phyloP scores from a whole-genome alignment of 2,113 vertebrate genomes.

The Amia ocellicauda region DNA sequence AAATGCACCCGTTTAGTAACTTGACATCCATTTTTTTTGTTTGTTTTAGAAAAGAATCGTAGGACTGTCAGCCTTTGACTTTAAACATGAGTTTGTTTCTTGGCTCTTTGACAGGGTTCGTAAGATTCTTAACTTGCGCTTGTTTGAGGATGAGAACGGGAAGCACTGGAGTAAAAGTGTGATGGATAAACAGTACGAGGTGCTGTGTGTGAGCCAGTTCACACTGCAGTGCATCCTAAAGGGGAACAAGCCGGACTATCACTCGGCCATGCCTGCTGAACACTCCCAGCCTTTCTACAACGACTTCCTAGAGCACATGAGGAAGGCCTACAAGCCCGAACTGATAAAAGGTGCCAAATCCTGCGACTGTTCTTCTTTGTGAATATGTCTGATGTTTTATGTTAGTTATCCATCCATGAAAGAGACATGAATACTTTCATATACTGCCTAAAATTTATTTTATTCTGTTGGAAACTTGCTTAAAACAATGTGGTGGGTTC shows the following conservation, averaged over 20 bases:
- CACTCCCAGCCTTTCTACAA: constrained; percentile 84
- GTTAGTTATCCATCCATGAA: too few species aligned
- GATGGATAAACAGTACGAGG: constrained; percentile 86
- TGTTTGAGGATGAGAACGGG: constrained; percentile 91
- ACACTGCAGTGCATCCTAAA: constrained; percentile 93
- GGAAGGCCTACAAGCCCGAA: constrained; percentile 81
- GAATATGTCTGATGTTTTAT: constrained; percentile 4
- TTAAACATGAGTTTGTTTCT: too few species aligned
- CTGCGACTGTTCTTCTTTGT: background rate
- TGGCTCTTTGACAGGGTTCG: constrained; percentile 77
- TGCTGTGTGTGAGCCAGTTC: constrained; percentile 93
- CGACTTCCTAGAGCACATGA: constrained; percentile 84
- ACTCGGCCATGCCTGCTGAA: constrained; percentile 87
- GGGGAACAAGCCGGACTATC: constrained; percentile 95
- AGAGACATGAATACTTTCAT: constrained; percentile 26
- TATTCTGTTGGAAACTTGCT: background rate
- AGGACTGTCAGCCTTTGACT: too few species aligned
- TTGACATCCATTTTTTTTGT: too few species aligned
- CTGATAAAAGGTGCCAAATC: constrained; percentile 79
- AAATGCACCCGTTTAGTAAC: too few species aligned
- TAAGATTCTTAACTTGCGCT: constrained; percentile 90
- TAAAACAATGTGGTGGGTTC: too few species aligned
- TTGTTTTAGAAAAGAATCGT: too few species aligned
- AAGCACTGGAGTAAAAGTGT: constrained; percentile 89
- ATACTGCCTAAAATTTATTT: background rate